These are phyloP conservation scores for Coryphaenoides rupestris DNA, from an alignment of 2,113 vertebrate genomes.

Conservation along the genomic window DNA sequence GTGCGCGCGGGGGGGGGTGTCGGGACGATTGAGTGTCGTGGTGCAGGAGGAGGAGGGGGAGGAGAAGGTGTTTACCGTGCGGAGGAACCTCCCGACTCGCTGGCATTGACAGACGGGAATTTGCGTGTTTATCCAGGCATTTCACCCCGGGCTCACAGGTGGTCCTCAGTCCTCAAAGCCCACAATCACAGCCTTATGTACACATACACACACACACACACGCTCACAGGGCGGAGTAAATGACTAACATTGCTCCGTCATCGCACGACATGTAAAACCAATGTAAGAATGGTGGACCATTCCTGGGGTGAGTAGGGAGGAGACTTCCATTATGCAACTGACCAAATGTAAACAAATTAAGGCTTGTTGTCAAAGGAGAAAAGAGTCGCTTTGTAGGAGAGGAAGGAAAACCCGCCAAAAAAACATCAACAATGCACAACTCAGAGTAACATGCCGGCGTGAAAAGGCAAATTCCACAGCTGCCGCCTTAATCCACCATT, in stretches of 20 bases:
- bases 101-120: slow-evolving; percentile 62
- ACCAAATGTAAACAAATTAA: slow-evolving; percentile 59
- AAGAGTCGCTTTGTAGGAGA: slow-evolving; percentile 47
- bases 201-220: too few relatives aligned
- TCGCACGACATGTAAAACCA: slow-evolving; percentile 50
- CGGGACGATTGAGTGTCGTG: too few relatives aligned
- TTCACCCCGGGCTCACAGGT: slow-evolving; percentile 56
- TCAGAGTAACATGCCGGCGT: slow-evolving; percentile 30
- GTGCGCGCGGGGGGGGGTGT: too few relatives aligned
- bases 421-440: slow-evolving; percentile 17
- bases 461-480: slow-evolving; percentile 38
- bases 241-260: slow-evolving; percentile 60
- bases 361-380: slow-evolving; percentile 37
- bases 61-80: slow-evolving; percentile 38
- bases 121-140: slow-evolving; percentile 55
- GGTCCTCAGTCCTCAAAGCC: slow-evolving; percentile 66
- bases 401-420: too few relatives aligned
- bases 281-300: slow-evolving; percentile 55
- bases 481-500: slow-evolving; percentile 36
- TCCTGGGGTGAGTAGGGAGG: slow-evolving; percentile 45
- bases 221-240: slow-evolving; percentile 53
- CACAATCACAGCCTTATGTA: slow-evolving; percentile 67
- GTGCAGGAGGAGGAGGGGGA: slow-evolving; percentile 33
- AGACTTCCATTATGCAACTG: slow-evolving; percentile 61
- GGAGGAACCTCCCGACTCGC: slow-evolving; percentile 59